Conservation (phyloP, 2,888 invertebrate genomes). For the Cheilosia soror region DNA sequence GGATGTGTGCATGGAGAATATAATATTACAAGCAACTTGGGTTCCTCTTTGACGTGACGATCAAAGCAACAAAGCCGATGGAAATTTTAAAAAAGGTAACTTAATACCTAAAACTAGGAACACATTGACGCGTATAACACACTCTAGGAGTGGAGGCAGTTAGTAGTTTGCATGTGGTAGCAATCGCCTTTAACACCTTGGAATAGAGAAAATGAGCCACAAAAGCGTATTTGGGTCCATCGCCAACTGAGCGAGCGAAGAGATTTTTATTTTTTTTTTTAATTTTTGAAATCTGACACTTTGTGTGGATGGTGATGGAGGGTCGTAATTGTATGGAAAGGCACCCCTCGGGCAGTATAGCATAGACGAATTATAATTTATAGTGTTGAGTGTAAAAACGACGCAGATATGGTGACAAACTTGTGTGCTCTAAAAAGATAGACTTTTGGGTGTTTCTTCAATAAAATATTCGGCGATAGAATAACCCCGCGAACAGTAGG, state of each 20-base stretch:
- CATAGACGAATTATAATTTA: neutral
- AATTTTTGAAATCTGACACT: slow-evolving; percentile 51
- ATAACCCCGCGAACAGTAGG: no score
- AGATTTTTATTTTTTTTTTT: neutral
- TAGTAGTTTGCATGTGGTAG: slow-evolving; percentile 49
- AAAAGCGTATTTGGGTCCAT: slow-evolving; percentile 36
- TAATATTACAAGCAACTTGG: slow-evolving; percentile 54
- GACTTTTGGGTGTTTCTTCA: no score
- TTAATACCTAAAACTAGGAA: slow-evolving; percentile 50
- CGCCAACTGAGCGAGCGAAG: slow-evolving; percentile 18
- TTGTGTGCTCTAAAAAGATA: no score
- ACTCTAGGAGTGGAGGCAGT: neutral
- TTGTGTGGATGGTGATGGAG: neutral
- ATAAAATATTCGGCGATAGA: no score
- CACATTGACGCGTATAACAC: slow-evolving; percentile 8
- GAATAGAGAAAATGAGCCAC: slow-evolving; percentile 38
- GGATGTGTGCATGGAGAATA: slow-evolving; percentile 24
- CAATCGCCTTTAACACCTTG: slow-evolving; percentile 55
- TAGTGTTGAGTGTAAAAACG: neutral
- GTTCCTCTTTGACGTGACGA: slow-evolving; percentile 57
- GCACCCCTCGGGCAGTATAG: neutral
- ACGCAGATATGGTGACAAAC: no score
- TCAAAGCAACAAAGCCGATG: slow-evolving; percentile 70
- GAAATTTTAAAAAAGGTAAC: slow-evolving; percentile 54
- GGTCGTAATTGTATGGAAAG: neutral